Percentiles rank a stretch among this genome's conserved stretches.
These are phyloP conservation scores for Catharus fuscescens DNA, from an alignment of 2,113 vertebrate species.

Conservation along the genomic window DNA sequence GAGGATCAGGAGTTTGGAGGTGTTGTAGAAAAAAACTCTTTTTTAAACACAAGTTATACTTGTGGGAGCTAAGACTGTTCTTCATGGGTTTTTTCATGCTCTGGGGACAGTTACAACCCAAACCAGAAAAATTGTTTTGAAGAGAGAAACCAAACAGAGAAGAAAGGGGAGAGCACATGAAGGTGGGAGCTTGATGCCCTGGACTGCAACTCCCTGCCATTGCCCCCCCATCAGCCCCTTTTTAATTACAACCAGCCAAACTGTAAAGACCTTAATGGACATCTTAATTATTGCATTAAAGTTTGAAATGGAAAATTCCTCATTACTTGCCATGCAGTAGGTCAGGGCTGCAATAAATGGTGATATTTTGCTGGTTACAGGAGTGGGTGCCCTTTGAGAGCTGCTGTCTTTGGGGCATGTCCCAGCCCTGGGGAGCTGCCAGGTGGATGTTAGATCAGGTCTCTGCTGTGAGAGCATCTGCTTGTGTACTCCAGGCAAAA, in stretches of 20 bases:
- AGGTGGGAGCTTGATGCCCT: background rate
- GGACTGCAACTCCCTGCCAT: background rate
- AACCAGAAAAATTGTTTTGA: background rate
- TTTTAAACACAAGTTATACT: background rate
- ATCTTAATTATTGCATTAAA: constrained; percentile 66
- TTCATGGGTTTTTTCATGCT: background rate
- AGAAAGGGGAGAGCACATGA: background rate
- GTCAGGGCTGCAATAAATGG: constrained; percentile 39
- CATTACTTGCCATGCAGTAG: constrained; percentile 24
- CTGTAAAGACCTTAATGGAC: constrained; percentile 57
- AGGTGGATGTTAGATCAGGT: background rate
- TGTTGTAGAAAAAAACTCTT: background rate
- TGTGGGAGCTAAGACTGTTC: background rate
- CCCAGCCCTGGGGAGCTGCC: constrained; percentile 16
- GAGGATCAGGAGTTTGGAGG: accelerated
- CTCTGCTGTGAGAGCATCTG: constrained; percentile 47
- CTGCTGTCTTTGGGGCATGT: constrained; percentile 22
- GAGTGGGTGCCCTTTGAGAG: constrained; percentile 36
- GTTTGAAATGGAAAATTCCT: constrained; percentile 67
- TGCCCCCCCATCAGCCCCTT: accelerated
- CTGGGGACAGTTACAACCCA: background rate
- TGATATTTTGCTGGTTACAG: constrained; percentile 25
- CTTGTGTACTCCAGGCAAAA: background rate
- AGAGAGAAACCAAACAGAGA: background rate
- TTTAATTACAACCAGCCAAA: constrained; percentile 61